Conservation (phyloP, 2,113 vertebrate species). For the Melospiza melodia region DNA sequence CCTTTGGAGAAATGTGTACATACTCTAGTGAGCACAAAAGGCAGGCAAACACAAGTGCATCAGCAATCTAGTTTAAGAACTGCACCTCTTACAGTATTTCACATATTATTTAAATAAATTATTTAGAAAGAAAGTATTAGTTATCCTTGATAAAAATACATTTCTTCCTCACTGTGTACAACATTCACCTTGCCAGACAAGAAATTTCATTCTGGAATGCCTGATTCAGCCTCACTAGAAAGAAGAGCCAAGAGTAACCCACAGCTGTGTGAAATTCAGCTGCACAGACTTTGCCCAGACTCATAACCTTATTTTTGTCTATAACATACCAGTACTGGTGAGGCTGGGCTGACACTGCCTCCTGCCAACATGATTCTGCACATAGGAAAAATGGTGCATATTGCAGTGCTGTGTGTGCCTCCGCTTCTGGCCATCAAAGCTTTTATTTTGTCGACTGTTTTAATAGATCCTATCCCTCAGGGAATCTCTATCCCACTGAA, state of each 20-base stretch:
- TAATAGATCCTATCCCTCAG: background rate
- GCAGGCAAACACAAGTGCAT: background rate
- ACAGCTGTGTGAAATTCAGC: background rate
- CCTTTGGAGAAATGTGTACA: background rate
- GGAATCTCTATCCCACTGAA: background rate
- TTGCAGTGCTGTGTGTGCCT: background rate
- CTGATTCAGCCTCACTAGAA: background rate
- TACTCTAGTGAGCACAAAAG: background rate
- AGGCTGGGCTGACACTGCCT: background rate
- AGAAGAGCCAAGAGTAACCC: background rate
- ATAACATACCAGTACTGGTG: background rate
- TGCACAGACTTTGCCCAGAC: background rate
- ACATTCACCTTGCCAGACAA: background rate
- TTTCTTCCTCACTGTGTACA: background rate
- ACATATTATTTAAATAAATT: background rate
- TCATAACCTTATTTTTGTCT: background rate
- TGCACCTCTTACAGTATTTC: background rate
- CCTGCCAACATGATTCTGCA: background rate
- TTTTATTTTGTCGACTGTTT: slow-evolving; percentile 19
- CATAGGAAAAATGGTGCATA: background rate
- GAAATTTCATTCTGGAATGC: background rate
- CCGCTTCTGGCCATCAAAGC: background rate
- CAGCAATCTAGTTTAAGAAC: background rate
- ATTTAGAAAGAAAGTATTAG: background rate
- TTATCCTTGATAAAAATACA: background rate